Evolutionary conservation across 2,113 vertebrate species (phyloP).

Genomic region (Semicossyphus pulcher): DNA sequence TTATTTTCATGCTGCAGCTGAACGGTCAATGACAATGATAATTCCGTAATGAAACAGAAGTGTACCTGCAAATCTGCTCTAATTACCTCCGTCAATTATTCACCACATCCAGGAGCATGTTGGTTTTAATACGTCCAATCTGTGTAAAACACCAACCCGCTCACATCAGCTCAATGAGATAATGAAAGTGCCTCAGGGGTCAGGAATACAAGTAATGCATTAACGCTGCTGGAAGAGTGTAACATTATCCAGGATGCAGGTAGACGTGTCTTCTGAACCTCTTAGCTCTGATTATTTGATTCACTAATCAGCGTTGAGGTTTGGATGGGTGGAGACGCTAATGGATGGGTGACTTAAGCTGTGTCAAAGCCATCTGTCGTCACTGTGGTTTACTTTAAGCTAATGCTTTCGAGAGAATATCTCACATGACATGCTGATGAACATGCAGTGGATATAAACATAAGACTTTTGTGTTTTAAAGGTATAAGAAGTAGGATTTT

Average conservation of each 20-base stretch:
- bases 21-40: slow-evolving; percentile 66
- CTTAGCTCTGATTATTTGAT: slow-evolving; percentile 89
- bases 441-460: not conserved
- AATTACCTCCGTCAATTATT: slow-evolving; percentile 58
- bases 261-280: slow-evolving; percentile 74
- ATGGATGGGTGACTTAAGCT: slow-evolving; percentile 81
- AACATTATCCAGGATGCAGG: slow-evolving; percentile 59
- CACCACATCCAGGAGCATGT: slow-evolving; percentile 42
- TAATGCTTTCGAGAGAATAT: slow-evolving; percentile 74
- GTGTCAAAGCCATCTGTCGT: slow-evolving; percentile 89
- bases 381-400: slow-evolving; percentile 85
- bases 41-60: slow-evolving; percentile 70
- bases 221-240: slow-evolving; percentile 46
- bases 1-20: slow-evolving; percentile 65
- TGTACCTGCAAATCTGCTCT: slow-evolving; percentile 62
- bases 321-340: slow-evolving; percentile 71
- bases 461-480: not conserved
- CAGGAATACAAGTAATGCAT: slow-evolving; percentile 48
- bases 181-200: slow-evolving; percentile 63
- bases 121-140: slow-evolving; percentile 66
- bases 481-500: too few species aligned
- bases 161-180: slow-evolving; percentile 41
- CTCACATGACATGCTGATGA: not conserved
- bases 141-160: slow-evolving; percentile 50
- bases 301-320: slow-evolving; percentile 89